Evolutionary conservation across 2,113 vertebrate genomes (phyloP), one percentile per base, ranked within the genome.

Genomic region (Upupa epops): DNA sequence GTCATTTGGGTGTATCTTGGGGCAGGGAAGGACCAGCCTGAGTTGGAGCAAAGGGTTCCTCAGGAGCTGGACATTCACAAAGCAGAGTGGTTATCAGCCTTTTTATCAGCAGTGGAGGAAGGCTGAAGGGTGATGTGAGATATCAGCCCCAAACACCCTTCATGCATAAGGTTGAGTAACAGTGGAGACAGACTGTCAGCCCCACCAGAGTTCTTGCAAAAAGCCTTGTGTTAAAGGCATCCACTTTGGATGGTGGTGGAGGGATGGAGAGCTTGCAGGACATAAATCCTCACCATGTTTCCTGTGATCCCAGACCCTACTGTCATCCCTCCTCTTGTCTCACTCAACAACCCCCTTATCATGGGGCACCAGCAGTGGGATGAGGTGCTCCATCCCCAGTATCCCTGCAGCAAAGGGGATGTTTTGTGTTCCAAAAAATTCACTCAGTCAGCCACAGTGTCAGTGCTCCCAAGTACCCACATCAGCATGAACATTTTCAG

Each of bases 241-340:
- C 40, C 0, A 1, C n/a, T 37, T 4, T 4, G 5, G 32, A 1
- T 7, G 0, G 3, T 34, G 51, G 14, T 34, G 78, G 52, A 63
- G 61, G 31, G 36, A 71, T 25, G 9, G 17, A 18, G 9, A 71
- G 17, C 17, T 17, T 6, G 20, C 31, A 55, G 16, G 31, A 51
- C 1, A 60, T 6, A 31, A 87, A 25, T 17, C 5, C 11, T 4
- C 8, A 24, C 0, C 0, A 20, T 3, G 12, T 22, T 9, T 52
- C 49, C 9, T 65, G 29, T 7, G 17, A 20, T 4, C 5, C 3
- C 34, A 26, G 18, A 24, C 5, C 51, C 28, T 4, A 2, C 26
- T 45, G 12, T 7, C 14, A 0, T 13, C 51, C 46, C 15, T 20
- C 6, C 13, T 59, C 37, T 15, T 0, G 0, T n/a, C 22, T 69